Percentiles rank a stretch among this genome's conserved stretches.
phyloP scores from a whole-genome alignment of 35 echinoderm and acorn worm species.

The Eucidaris tribuloides region DNA sequence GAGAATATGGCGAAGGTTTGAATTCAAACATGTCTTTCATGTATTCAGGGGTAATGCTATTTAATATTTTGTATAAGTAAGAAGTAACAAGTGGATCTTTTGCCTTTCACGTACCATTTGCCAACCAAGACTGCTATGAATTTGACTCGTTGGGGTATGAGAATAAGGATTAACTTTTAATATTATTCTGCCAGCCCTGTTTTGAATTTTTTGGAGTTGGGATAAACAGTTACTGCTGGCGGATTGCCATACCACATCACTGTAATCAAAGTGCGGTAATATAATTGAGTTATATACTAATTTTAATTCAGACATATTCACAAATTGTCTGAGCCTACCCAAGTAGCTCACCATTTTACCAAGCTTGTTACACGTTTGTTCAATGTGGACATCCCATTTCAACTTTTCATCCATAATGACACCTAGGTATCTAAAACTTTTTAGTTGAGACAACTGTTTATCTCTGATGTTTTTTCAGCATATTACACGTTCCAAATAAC shows the following conservation, averaged over 20 bases:
- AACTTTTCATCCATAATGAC: not conserved
- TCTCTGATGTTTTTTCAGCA: not conserved
- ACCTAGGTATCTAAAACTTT: not conserved
- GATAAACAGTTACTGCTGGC: not conserved
- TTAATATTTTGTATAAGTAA: no score
- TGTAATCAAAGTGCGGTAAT: no score
- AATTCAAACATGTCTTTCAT: no score
- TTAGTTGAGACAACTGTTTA: not conserved
- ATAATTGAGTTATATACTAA: no score
- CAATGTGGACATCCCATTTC: not conserved
- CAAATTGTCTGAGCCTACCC: not conserved
- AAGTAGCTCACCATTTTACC: not conserved
- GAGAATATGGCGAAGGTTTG: no score
- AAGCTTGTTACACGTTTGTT: conserved; percentile 2
- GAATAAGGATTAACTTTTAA: no score
- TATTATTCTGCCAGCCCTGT: no score
- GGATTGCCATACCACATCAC: not conserved
- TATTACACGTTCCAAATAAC: not conserved
- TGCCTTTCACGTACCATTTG: no score
- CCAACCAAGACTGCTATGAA: not conserved
- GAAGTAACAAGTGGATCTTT: no score
- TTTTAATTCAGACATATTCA: no score
- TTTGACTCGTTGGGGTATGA: not conserved
- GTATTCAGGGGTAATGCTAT: no score
- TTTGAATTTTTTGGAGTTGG: not conserved